Evolutionary conservation across 2,888 invertebrate species (phyloP).

Genomic region (Graphium colonna): DNA sequence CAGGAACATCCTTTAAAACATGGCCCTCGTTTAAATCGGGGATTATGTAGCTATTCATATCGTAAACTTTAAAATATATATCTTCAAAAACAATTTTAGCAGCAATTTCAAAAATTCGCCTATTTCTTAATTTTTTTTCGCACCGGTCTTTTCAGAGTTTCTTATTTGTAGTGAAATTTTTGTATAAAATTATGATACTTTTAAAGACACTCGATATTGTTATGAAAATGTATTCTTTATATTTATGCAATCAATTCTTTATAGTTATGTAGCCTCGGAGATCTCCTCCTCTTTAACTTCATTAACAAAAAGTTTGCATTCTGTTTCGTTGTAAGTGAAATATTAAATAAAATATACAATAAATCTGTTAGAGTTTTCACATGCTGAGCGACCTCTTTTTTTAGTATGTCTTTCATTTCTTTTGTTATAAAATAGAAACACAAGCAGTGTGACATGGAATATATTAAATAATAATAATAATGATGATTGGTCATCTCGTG

Average conservation of each 20-base stretch:
- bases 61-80: slow-evolving; percentile 35
- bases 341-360: slow-evolving; percentile 33
- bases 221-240: slow-evolving; percentile 35
- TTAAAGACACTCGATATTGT: slow-evolving; percentile 33
- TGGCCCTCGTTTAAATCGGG: slow-evolving; percentile 30
- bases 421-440: slow-evolving; percentile 32
- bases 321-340: slow-evolving; percentile 31
- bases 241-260: slow-evolving; percentile 30
- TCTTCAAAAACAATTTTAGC: slow-evolving; percentile 40
- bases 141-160: slow-evolving; percentile 36
- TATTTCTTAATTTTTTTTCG: slow-evolving; percentile 28
- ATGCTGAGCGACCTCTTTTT: slow-evolving; percentile 32
- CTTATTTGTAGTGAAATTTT: slow-evolving; percentile 34
- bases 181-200: slow-evolving; percentile 34
- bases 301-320: slow-evolving; percentile 34
- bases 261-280: slow-evolving; percentile 30
- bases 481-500: too few species aligned
- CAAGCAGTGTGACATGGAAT: slow-evolving; percentile 33
- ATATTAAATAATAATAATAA: too few species aligned
- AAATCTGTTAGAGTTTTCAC: slow-evolving; percentile 32
- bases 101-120: slow-evolving; percentile 41
- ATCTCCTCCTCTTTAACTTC: slow-evolving; percentile 32
- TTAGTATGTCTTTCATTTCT: slow-evolving; percentile 32
- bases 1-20: slow-evolving; percentile 33
- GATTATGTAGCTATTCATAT: slow-evolving; percentile 33